These are phyloP conservation scores for Lophius americanus DNA, from an alignment of 2,797 vertebrate species.

Conservation along the genomic window DNA sequence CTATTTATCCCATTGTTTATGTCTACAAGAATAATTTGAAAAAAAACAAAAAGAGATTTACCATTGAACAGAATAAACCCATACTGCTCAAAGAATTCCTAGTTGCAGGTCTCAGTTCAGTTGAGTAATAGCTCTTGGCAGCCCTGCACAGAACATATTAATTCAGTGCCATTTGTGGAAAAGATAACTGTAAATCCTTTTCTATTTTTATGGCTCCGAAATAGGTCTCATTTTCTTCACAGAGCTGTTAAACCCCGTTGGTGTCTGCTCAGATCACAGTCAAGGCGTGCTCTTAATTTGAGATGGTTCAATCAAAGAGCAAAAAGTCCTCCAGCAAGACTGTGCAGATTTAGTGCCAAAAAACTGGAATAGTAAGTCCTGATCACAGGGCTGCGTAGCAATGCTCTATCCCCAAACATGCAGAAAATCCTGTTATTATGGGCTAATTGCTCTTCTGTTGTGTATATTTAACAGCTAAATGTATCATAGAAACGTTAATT, in stretches of 20 bases:
- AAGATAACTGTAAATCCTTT: not conserved
- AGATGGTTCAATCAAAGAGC: slow-evolving; percentile 46
- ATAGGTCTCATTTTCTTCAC: not conserved
- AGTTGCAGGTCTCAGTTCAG: not conserved
- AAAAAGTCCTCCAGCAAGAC: slow-evolving; percentile 31
- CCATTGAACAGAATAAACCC: not conserved
- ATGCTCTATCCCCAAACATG: slow-evolving; percentile 19
- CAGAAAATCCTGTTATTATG: slow-evolving; percentile 45
- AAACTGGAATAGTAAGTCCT: slow-evolving; percentile 55
- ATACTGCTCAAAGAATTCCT: not conserved
- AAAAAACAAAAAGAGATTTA: not conserved
- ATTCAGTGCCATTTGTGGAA: not conserved
- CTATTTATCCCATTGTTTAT: not conserved
- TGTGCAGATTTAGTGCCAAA: slow-evolving; percentile 36
- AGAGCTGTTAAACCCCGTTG: not conserved
- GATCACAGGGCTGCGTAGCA: slow-evolving; percentile 42
- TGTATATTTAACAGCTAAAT: no score
- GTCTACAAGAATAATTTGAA: not conserved
- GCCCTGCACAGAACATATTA: not conserved
- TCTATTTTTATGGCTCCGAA: slow-evolving; percentile 5
- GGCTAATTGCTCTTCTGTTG: not conserved
- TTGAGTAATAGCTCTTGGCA: not conserved
- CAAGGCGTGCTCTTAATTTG: slow-evolving; percentile 23
- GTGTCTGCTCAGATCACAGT: slow-evolving; percentile 20
- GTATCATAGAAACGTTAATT: no score